These are phyloP conservation scores for Triops longicaudatus DNA, from an alignment of 1,140 invertebrate species.

Conservation along the genomic window DNA sequence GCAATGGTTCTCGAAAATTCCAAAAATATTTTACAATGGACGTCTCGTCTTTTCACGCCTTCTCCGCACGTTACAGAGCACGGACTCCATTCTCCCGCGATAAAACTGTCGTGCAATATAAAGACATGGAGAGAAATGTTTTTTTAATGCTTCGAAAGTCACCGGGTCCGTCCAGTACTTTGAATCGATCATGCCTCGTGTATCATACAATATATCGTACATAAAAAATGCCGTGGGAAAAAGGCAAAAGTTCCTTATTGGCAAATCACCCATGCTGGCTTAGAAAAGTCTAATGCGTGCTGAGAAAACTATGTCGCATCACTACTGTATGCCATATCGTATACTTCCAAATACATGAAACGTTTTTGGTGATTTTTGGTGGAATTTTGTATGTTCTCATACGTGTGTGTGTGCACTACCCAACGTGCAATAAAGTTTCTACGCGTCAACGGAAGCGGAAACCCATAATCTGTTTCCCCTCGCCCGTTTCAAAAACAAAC, in stretches of 20 bases:
- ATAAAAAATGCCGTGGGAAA: background rate
- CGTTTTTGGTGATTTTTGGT: too few species aligned
- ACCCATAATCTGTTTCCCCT: background rate
- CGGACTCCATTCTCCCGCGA: conserved; percentile 69
- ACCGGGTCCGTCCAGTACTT: background rate
- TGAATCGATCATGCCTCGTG: background rate
- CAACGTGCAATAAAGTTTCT: conserved; percentile 12
- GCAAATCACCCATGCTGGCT: conserved; percentile 8
- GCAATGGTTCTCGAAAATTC: conserved; percentile 80
- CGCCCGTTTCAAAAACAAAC: background rate
- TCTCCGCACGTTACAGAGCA: conserved; percentile 85
- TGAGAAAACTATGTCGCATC: background rate
- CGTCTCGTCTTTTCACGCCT: conserved; percentile 66
- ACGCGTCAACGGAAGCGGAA: background rate
- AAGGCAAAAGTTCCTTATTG: background rate
- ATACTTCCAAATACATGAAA: too few species aligned
- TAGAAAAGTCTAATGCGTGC: background rate
- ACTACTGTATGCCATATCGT: too few species aligned
- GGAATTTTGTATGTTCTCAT: background rate
- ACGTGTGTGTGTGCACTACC: conserved; percentile 1
- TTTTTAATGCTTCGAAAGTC: background rate
- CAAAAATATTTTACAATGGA: conserved; percentile 86
- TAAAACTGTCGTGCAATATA: conserved; percentile 47
- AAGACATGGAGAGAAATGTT: background rate
- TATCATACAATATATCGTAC: background rate